A percentile compares a stretch with the other conserved stretches of the same genome.
Conservation (phyloP, 2,888 invertebrate species). For the Choristoneura rosaceana region DNA sequence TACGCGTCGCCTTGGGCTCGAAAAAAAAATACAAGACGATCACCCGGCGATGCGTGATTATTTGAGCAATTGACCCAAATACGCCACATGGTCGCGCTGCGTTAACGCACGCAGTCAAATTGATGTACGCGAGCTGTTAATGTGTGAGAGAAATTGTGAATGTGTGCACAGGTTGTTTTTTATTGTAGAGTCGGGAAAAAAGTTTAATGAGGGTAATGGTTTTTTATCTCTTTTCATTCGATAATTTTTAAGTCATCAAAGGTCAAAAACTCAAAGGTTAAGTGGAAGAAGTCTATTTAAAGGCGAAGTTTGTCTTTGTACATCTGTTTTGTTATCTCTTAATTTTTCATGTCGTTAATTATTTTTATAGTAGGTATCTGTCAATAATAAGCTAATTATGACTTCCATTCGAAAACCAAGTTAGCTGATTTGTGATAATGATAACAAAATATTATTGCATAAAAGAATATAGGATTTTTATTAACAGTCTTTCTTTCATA, state of each 20-base stretch:
- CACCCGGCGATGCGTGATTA: conserved; percentile 63
- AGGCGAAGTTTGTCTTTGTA: too few relatives aligned
- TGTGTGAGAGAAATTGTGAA: conserved; percentile 31
- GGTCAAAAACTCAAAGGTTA: too few relatives aligned
- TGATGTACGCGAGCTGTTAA: conserved; percentile 50
- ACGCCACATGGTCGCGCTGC: conserved; percentile 71
- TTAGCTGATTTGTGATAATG: too few relatives aligned
- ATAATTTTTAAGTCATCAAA: too few relatives aligned
- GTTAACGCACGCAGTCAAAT: conserved; percentile 58
- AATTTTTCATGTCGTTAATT: too few relatives aligned
- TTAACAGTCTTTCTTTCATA: background rate
- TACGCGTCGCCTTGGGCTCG: conserved; percentile 57
- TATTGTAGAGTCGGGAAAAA: conserved; percentile 54
- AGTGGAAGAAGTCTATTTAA: too few relatives aligned
- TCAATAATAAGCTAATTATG: too few relatives aligned
- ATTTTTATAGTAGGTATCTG: too few relatives aligned
- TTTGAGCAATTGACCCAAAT: conserved; percentile 82
- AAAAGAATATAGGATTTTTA: background rate
- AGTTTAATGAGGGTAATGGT: conserved; percentile 17
- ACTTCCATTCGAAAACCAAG: too few relatives aligned
- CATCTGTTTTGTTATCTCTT: too few relatives aligned
- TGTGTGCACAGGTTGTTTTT: conserved; percentile 56
- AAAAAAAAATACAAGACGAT: conserved; percentile 56
- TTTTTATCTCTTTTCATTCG: too few relatives aligned
- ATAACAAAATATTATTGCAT: too few relatives aligned